These are phyloP conservation scores for Melanogrammus aeglefinus DNA, from an alignment of 2,797 vertebrate species.

Conservation along the genomic window DNA sequence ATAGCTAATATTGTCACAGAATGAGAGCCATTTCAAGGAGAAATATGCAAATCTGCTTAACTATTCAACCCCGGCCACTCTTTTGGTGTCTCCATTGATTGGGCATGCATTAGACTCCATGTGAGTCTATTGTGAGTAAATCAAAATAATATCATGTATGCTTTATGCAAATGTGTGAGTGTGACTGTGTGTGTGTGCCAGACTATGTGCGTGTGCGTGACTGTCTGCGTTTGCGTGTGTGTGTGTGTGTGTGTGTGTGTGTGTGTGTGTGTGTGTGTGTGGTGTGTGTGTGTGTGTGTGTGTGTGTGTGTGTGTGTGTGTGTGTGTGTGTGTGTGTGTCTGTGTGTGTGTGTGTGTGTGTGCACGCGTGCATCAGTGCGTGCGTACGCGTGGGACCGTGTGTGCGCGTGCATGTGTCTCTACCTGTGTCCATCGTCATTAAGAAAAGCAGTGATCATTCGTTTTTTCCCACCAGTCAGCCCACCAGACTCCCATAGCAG, in stretches of 20 bases:
- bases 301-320: too few species aligned
- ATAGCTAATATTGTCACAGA: slow-evolving; percentile 58
- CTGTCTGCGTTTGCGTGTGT: not conserved
- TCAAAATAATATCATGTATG: not conserved
- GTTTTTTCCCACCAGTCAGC: not conserved
- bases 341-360: not conserved
- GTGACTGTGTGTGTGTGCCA: too few species aligned
- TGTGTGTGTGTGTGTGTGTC: not conserved
- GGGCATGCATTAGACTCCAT: not conserved
- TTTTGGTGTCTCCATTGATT: slow-evolving; percentile 9
- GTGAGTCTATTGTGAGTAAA: not conserved
- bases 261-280: too few species aligned
- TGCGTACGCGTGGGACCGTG: not conserved
- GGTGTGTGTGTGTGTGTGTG: not conserved
- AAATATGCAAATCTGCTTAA: slow-evolving; percentile 32
- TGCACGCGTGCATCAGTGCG: too few species aligned
- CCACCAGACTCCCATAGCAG: not conserved
- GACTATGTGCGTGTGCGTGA: not conserved
- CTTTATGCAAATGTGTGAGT: not conserved
- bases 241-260: not conserved
- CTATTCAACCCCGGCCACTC: slow-evolving; percentile 20
- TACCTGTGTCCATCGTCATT: too few species aligned
- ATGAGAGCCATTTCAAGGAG: slow-evolving; percentile 52
- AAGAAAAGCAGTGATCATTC: not conserved
- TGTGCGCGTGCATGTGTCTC: not conserved